These are phyloP conservation scores for Physella acuta DNA, from an alignment of 1,140 invertebrate species.

Conservation along the genomic window DNA sequence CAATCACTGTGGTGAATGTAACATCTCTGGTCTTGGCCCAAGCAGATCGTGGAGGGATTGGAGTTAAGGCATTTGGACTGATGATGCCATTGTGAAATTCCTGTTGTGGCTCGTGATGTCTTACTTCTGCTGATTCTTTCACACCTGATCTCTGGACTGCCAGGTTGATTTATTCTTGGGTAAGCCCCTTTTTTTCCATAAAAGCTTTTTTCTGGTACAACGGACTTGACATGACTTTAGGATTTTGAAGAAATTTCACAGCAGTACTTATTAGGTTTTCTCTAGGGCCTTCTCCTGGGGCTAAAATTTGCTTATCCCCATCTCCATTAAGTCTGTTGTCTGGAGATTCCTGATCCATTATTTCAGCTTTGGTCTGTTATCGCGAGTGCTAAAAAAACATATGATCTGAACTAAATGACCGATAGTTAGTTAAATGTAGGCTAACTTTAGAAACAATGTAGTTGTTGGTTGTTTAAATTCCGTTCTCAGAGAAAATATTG, in stretches of 20 bases:
- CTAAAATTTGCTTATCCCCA: conserved; percentile 37
- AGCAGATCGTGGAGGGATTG: conserved; percentile 15
- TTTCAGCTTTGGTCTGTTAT: too few species aligned
- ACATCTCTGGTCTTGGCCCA: conserved; percentile 17
- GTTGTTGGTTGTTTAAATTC: too few species aligned
- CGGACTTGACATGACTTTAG: conserved; percentile 75
- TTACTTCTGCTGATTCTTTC: conserved; percentile 1
- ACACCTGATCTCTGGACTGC: conserved; percentile 43
- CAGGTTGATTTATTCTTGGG: conserved; percentile 44
- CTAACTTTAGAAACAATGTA: too few species aligned
- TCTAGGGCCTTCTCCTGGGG: conserved; percentile 43
- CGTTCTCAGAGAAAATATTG: too few species aligned
- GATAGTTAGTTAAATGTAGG: too few species aligned
- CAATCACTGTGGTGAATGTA: conserved; percentile 18
- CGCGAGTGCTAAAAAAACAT: too few species aligned
- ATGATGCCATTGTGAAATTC: too few species aligned
- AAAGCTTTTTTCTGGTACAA: conserved; percentile 77
- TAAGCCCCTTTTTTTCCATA: conserved; percentile 73
- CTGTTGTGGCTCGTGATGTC: too few species aligned
- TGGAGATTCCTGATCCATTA: conserved; percentile 18
- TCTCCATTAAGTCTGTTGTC: conserved; percentile 16
- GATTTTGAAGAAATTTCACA: conserved; percentile 82
- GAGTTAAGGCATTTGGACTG: too few species aligned
- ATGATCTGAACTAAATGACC: too few species aligned
- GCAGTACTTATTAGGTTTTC: conserved; percentile 64